These are phyloP conservation scores for Odontothrips loti DNA, from an alignment of 2,888 invertebrate genomes.

Conservation along the genomic window DNA sequence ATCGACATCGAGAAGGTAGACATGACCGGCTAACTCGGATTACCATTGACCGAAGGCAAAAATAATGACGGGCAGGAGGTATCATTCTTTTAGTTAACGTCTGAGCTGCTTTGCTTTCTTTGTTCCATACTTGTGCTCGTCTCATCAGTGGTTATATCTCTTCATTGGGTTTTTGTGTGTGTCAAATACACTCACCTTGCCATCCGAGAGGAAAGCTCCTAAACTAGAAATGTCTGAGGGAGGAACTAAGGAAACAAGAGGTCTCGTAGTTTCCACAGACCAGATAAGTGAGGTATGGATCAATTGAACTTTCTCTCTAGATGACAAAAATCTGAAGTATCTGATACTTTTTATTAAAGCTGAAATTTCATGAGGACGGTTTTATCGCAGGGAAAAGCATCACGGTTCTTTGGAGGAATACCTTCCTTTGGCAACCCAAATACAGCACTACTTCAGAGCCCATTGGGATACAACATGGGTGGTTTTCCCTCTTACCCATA, in stretches of 20 bases:
- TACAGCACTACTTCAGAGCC: background rate
- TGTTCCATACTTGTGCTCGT: too few relatives aligned
- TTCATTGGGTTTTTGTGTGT: background rate
- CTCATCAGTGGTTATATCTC: background rate
- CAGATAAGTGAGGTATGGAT: background rate
- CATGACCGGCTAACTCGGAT: too few relatives aligned
- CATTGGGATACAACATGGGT: background rate
- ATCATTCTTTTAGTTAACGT: too few relatives aligned
- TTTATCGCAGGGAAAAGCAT: background rate
- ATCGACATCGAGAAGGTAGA: too few relatives aligned
- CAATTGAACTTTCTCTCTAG: background rate
- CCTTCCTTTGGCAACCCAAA: background rate
- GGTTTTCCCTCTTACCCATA: conserved; percentile 7
- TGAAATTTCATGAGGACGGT: background rate
- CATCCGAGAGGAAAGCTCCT: background rate
- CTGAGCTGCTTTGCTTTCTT: too few relatives aligned
- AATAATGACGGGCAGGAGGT: too few relatives aligned
- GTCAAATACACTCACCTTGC: background rate
- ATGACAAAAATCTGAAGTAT: background rate
- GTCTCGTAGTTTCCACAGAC: background rate
- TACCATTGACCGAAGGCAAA: too few relatives aligned
- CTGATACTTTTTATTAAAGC: background rate
- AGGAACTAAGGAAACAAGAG: background rate
- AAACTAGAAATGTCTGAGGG: background rate
- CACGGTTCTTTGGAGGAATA: background rate